Percentiles rank a stretch among this genome's conserved stretches.
Evolutionary conservation across 1,140 invertebrate genomes (phyloP).

Genomic region (Acromyrmex echinatior): DNA sequence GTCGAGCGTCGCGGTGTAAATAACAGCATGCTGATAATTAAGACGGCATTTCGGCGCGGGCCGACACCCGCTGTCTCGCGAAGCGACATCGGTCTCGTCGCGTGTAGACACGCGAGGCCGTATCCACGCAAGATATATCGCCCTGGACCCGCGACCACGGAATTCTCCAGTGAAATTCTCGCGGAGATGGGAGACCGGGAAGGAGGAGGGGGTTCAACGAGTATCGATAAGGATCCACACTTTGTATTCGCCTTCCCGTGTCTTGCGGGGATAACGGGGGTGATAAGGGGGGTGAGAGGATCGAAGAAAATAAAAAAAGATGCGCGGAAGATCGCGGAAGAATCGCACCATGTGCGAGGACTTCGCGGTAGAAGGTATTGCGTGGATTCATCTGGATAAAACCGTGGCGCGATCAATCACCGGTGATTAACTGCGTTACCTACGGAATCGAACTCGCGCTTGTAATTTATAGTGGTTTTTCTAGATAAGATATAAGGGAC

Average conservation of each 20-base stretch:
- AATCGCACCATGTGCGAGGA: constrained; percentile 67
- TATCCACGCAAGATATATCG: constrained; percentile 68
- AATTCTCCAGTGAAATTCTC: constrained; percentile 62
- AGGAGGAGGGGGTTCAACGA: not conserved
- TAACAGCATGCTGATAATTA: constrained; percentile 80
- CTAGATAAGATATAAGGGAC: constrained; percentile 65
- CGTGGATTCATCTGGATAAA: constrained; percentile 77
- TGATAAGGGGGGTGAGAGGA: not conserved
- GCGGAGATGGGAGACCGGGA: not conserved
- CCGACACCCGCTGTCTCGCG: constrained; percentile 80
- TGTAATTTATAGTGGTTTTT: constrained; percentile 71
- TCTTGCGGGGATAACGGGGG: not conserved
- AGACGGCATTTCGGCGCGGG: constrained; percentile 77
- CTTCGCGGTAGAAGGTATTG: constrained; percentile 68
- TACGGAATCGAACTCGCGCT: constrained; percentile 71
- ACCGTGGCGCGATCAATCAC: constrained; percentile 77
- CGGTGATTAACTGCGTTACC: constrained; percentile 74
- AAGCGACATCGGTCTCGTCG: constrained; percentile 76
- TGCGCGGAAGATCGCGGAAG: constrained; percentile 11
- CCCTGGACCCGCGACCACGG: constrained; percentile 13
- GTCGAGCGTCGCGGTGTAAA: constrained; percentile 70
- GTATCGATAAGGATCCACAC: constrained; percentile 39
- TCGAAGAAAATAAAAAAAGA: constrained; percentile 31
- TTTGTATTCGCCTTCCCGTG: not conserved
- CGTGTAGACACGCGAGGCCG: constrained; percentile 78